Evolutionary conservation across 2,113 vertebrate species (phyloP).

Genomic region (Anhinga rufa): DNA sequence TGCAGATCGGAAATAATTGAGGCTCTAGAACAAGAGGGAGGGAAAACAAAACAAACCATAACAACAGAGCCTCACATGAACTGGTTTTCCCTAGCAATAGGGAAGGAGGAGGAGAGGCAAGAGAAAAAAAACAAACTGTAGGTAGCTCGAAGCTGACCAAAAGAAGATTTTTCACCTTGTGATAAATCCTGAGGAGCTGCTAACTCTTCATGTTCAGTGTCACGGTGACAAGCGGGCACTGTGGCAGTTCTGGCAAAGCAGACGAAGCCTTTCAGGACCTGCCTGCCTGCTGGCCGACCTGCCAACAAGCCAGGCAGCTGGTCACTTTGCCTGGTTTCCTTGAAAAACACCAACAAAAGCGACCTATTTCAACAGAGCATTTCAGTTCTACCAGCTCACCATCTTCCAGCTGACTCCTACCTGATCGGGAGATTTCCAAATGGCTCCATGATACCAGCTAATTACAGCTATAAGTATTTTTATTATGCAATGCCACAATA

Average conservation of each 20-base stretch:
- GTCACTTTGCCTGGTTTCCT: neutral
- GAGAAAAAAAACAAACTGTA: neutral
- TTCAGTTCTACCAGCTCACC: neutral
- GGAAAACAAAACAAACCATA: conserved; percentile 20
- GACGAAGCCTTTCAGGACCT: neutral
- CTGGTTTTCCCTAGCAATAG: neutral
- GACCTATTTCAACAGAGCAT: neutral
- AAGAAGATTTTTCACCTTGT: neutral
- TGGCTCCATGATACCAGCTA: neutral
- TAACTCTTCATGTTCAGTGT: neutral
- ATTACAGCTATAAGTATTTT: neutral
- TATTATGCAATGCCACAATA: neutral
- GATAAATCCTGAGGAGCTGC: neutral
- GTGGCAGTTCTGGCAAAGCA: neutral
- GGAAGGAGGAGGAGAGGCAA: neutral
- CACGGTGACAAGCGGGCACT: neutral
- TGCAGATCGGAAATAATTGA: conserved; percentile 34
- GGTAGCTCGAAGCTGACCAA: neutral
- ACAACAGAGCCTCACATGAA: conserved; percentile 1
- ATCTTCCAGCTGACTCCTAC: neutral
- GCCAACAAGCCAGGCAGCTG: neutral
- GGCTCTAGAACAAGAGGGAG: conserved; percentile 19
- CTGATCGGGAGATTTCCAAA: neutral
- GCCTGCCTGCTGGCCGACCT: neutral
- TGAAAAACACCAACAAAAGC: neutral